phyloP scores from a whole-genome alignment of 1,140 invertebrate genomes.

The Drosophila nigrodunni region DNA sequence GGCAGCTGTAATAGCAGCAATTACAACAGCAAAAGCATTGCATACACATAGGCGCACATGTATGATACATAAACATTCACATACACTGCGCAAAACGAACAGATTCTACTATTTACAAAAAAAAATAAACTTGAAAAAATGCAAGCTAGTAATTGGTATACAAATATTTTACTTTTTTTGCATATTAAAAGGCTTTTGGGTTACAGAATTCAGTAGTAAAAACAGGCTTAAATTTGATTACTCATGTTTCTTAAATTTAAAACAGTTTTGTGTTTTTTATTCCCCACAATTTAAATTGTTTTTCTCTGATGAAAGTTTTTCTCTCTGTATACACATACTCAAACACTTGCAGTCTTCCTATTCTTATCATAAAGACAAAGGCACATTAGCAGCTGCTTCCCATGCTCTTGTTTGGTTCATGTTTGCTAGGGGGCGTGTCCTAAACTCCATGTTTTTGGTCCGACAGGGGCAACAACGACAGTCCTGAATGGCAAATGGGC shows the following conservation, averaged over 20 bases:
- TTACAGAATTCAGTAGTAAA: no score
- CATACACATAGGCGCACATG: slow-evolving; percentile 30
- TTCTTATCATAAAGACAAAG: slow-evolving; percentile 46
- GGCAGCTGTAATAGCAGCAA: slow-evolving; percentile 63
- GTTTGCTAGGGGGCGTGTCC: slow-evolving; percentile 20
- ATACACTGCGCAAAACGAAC: no score
- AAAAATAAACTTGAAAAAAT: no score
- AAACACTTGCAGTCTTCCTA: slow-evolving; percentile 25
- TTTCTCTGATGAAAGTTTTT: no score
- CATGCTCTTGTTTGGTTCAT: background rate
- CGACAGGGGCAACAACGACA: slow-evolving; percentile 6
- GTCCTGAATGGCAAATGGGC: background rate
- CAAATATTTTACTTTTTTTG: no score
- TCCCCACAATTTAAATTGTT: no score
- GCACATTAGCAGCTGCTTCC: slow-evolving; percentile 55
- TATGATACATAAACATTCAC: slow-evolving; percentile 14
- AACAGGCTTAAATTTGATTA: no score
- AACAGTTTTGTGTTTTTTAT: no score
- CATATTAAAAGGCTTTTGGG: no score
- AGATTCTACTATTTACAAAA: no score
- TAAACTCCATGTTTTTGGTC: slow-evolving; percentile 9
- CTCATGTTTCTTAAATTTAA: no score
- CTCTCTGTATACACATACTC: background rate
- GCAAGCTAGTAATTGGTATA: no score
- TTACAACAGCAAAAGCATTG: slow-evolving; percentile 59